Evolutionary conservation across 2,797 vertebrate genomes (phyloP), one percentile per base, ranked within the genome.

Genomic region (Propithecus perrieri): DNA sequence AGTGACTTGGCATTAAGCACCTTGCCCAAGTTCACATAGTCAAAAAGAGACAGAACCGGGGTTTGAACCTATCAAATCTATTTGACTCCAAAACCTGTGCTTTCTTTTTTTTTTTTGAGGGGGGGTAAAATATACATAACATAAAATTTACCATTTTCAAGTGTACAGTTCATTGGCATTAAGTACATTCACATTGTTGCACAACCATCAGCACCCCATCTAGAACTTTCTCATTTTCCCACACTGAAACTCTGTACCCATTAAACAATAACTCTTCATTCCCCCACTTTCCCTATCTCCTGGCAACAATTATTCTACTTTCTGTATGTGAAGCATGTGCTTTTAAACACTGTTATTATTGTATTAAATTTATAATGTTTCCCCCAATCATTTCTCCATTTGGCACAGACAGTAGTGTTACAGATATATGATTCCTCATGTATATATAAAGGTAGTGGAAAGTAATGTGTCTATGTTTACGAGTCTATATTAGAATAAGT

Each of bases 341-440:
- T 91, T 96, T 94, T 48, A 91, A 85, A 94, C 24, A 69, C 48
- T 89, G 10, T 81, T 91, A 46, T 41, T 94, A 26, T 80, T 91
- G 8, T 35, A 67, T 83, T 95, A 91, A 81, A 55, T 89, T 38
- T 78, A 24, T 89, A 13, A 33, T 78, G 59, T 30, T 86, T 86
- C 26, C 11, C 41, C 55, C 17, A 61, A 79, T 46, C 28, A 93
- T 85, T 85, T 89, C 35, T 89, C n/a, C 76, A 18, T 94, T 93
- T 88, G 35, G 15, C 86, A 72, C 43, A 89, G 72, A 20, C 85
- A 85, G 28, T 57, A 85, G 8, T 85, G 28, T 76, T 72, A 65
- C 35, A 3, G 59, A 69, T 59, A 46, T 78, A 38, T 89, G 26
- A 75, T 79, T 79, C 14, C 9, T 95, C 12, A 72, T n/a, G n/a